A percentile compares a stretch with the other conserved stretches of the same genome.
phyloP scores from a whole-genome alignment of 2,888 invertebrate species.

The Rotaria magnacalcarata region DNA sequence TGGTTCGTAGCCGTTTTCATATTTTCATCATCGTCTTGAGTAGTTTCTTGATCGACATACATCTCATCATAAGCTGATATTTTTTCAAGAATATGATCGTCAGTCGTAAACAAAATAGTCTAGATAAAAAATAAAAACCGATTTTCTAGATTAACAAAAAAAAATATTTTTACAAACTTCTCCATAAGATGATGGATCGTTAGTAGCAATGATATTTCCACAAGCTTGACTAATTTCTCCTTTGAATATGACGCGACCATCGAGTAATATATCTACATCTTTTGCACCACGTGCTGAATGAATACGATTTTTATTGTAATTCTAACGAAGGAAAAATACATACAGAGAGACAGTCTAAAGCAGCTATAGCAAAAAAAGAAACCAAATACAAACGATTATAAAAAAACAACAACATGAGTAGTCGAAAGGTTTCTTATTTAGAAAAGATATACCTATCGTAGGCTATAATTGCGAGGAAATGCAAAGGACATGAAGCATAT shows the following conservation, averaged over 20 bases:
- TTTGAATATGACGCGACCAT: conserved; percentile 68
- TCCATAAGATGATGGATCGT: conserved; percentile 63
- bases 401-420: too few relatives aligned
- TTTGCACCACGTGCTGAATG: conserved; percentile 74
- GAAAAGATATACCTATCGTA: too few relatives aligned
- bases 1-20: not conserved
- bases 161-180: conserved; percentile 57
- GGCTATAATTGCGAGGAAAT: too few relatives aligned
- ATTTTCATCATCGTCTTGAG: not conserved
- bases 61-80: conserved; percentile 62
- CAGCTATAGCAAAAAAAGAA: too few relatives aligned
- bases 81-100: conserved; percentile 69
- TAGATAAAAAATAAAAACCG: conserved; percentile 58
- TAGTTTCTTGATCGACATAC: conserved; percentile 51
- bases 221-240: conserved; percentile 77
- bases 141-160: too few relatives aligned
- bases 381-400: too few relatives aligned
- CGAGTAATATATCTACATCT: conserved; percentile 69
- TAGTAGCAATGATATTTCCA: conserved; percentile 69
- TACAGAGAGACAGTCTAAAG: too few relatives aligned
- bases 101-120: conserved; percentile 79
- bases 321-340: conserved; percentile 63
- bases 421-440: too few relatives aligned
- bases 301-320: conserved; percentile 80
- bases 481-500: too few relatives aligned